Conservation (phyloP, 2,888 invertebrate genomes). For the Apomyelois bistriatella region DNA sequence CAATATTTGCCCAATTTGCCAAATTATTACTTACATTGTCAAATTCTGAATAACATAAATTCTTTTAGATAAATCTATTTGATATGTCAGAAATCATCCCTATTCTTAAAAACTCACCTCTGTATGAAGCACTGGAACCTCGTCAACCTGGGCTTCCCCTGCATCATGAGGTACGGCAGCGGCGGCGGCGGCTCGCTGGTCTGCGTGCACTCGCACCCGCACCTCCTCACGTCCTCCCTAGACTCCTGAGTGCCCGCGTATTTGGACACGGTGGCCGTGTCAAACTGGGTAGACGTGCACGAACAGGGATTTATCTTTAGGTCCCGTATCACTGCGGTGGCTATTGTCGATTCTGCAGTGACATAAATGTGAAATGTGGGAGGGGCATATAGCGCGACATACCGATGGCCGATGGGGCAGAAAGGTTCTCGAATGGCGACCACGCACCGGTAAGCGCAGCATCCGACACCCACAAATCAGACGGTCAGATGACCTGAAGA, state of each 20-base stretch:
- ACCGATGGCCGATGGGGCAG: too few relatives aligned
- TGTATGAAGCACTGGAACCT: constrained; percentile 61
- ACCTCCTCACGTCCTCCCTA: constrained; percentile 31
- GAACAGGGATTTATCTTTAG: constrained; percentile 40
- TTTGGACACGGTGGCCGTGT: constrained; percentile 24
- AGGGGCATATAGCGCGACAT: too few relatives aligned
- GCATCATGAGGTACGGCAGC: constrained; percentile 35
- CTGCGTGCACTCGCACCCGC: constrained; percentile 36
- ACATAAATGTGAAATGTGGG: too few relatives aligned
- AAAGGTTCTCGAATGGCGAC: too few relatives aligned
- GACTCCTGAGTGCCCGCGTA: constrained; percentile 34
- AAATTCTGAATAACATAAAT: too few relatives aligned
- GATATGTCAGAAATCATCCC: too few relatives aligned
- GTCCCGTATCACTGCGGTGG: constrained; percentile 42
- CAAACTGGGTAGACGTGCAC: constrained; percentile 36
- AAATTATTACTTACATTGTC: too few relatives aligned
- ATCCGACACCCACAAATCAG: too few relatives aligned
- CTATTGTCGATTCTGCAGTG: constrained; percentile 30
- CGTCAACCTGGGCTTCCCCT: constrained; percentile 44
- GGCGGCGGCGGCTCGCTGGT: constrained; percentile 25
- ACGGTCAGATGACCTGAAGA: too few relatives aligned
- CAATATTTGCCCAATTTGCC: too few relatives aligned
- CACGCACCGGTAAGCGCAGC: too few relatives aligned
- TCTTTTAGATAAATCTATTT: too few relatives aligned
- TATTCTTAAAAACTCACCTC: constrained; percentile 27